Conservation (phyloP, 2,888 invertebrate species). For the Subacronicta megacephala region DNA sequence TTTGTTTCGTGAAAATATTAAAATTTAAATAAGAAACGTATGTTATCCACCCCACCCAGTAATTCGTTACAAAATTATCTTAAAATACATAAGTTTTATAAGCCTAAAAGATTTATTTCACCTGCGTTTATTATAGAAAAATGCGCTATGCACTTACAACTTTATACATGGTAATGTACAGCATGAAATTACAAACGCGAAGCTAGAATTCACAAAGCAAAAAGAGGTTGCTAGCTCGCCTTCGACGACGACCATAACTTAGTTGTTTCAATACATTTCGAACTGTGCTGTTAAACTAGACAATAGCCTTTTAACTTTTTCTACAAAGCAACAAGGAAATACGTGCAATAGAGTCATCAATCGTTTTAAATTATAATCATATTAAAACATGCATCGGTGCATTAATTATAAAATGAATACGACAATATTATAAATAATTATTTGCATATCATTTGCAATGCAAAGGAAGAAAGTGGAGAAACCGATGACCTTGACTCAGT, state of each 20-base stretch:
- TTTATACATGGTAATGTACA: constrained; percentile 9
- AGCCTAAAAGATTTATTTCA: no score
- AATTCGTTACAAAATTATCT: no score
- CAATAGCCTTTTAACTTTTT: constrained; percentile 37
- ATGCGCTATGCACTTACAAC: neutral
- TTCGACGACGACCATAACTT: constrained; percentile 31
- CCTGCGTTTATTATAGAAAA: no score
- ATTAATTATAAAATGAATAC: constrained; percentile 10
- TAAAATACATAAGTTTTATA: no score
- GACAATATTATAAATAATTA: constrained; percentile 6
- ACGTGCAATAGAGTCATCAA: constrained; percentile 6
- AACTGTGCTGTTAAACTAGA: constrained; percentile 19
- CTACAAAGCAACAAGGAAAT: constrained; percentile 24
- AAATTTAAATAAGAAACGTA: no score
- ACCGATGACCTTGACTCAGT: constrained; percentile 55
- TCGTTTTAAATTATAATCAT: constrained; percentile 13
- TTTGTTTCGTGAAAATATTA: no score
- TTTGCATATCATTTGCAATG: constrained; percentile 25
- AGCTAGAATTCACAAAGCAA: constrained; percentile 25
- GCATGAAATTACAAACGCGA: constrained; percentile 5
- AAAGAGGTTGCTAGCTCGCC: constrained; percentile 28
- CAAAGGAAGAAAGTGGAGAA: constrained; percentile 53
- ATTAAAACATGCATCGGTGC: neutral
- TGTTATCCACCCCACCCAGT: no score
- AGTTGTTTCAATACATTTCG: constrained; percentile 29